A percentile compares a stretch with the other conserved stretches of the same genome.
phyloP scores from a whole-genome alignment of 1,140 invertebrate genomes.

The Aphis gossypii region DNA sequence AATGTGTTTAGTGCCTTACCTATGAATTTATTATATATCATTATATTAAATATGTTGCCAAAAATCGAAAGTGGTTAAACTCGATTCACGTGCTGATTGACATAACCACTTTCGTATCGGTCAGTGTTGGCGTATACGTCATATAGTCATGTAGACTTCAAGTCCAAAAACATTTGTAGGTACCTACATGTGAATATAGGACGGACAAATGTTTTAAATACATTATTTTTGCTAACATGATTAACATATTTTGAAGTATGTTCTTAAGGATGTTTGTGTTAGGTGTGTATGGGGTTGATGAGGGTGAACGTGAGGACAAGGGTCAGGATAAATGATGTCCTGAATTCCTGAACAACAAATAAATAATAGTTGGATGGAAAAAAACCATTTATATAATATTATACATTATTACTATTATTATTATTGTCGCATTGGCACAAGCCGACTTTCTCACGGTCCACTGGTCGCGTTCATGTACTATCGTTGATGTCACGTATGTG shows the following conservation, averaged over 20 bases:
- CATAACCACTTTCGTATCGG: neutral
- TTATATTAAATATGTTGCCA: neutral
- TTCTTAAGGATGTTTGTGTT: no score
- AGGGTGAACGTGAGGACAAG: neutral
- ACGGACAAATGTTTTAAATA: neutral
- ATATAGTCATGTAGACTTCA: neutral
- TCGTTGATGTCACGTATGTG: constrained; percentile 33
- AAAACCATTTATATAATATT: neutral
- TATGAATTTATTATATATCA: neutral
- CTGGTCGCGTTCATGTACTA: constrained; percentile 17
- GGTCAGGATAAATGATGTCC: neutral
- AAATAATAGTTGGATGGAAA: neutral
- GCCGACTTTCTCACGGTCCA: constrained; percentile 35
- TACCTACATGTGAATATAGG: no score
- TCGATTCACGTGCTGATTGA: neutral
- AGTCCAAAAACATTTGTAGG: neutral
- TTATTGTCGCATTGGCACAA: neutral
- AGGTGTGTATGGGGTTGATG: neutral
- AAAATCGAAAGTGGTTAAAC: constrained; percentile 54
- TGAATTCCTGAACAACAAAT: neutral
- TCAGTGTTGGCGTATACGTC: neutral
- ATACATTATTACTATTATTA: constrained; percentile 2
- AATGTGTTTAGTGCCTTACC: neutral
- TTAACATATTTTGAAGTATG: neutral
- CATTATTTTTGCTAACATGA: neutral